phyloP scores from a whole-genome alignment of 2,797 vertebrate species.

The Myotis vivesi region DNA sequence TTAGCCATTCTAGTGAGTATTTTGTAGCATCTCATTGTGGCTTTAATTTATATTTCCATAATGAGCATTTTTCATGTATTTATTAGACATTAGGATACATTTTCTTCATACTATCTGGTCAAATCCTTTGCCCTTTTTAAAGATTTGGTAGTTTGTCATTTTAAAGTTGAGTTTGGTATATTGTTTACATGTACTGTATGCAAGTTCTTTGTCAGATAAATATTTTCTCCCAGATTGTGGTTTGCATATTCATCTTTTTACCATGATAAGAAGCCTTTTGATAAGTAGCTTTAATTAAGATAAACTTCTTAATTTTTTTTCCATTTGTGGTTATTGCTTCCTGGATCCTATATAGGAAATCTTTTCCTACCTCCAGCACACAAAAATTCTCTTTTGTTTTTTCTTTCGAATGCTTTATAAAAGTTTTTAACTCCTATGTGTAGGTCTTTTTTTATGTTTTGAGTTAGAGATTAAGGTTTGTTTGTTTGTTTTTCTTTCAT shows the following conservation, averaged over 20 bases:
- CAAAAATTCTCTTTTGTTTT: background rate
- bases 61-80: background rate
- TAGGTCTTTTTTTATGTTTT: background rate
- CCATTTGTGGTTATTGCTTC: background rate
- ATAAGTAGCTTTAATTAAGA: background rate
- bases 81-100: background rate
- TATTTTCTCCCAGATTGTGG: background rate
- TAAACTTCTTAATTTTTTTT: background rate
- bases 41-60: background rate
- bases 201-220: background rate
- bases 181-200: background rate
- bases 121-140: background rate
- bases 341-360: background rate
- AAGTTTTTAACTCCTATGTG: background rate
- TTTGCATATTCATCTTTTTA: constrained; percentile 1
- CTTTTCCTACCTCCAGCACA: background rate
- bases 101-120: background rate
- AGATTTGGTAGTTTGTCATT: background rate
- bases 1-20: background rate
- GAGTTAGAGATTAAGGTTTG: background rate
- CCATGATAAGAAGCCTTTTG: background rate
- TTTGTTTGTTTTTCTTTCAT: background rate
- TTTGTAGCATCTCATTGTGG: background rate
- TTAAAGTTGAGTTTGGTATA: background rate
- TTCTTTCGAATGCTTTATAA: background rate